phyloP scores from a whole-genome alignment of 2,888 invertebrate species.

The Xestoiulus laeticollis region DNA sequence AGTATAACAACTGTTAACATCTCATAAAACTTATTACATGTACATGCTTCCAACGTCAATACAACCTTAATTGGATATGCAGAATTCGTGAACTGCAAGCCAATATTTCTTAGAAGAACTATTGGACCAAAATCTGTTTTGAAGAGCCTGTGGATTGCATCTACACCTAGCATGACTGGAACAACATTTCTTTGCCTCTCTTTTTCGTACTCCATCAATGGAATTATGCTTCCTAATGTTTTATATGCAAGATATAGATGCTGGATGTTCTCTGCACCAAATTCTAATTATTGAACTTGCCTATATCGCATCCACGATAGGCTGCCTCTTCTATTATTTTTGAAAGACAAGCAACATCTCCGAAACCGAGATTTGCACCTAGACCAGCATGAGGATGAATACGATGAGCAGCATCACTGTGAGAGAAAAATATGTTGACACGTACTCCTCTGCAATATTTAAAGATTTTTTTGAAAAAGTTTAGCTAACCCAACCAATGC shows the following conservation, averaged over 20 bases:
- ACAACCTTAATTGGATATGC: conserved; percentile 44
- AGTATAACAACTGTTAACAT: background rate
- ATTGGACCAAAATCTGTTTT: conserved; percentile 24
- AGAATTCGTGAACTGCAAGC: conserved; percentile 22
- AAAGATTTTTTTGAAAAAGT: no score
- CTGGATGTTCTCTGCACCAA: no score
- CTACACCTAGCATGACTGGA: conserved; percentile 32
- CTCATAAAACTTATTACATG: background rate
- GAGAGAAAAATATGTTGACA: background rate
- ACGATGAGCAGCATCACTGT: conserved; percentile 77
- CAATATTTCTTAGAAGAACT: conserved; percentile 42
- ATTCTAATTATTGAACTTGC: conserved; percentile 66
- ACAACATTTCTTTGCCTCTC: background rate
- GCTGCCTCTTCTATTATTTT: conserved; percentile 75
- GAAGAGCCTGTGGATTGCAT: conserved; percentile 46
- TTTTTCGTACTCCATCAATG: conserved; percentile 9
- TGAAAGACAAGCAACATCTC: conserved; percentile 83
- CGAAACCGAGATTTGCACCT: conserved; percentile 97
- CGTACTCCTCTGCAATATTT: background rate
- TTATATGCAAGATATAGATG: background rate
- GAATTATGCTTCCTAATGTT: background rate
- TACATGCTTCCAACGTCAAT: background rate
- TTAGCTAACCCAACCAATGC: conserved; percentile 87
- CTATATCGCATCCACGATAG: conserved; percentile 77
- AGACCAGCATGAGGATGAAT: conserved; percentile 97